phyloP scores from a whole-genome alignment of 2,113 vertebrate species.

The Stegastes partitus region DNA sequence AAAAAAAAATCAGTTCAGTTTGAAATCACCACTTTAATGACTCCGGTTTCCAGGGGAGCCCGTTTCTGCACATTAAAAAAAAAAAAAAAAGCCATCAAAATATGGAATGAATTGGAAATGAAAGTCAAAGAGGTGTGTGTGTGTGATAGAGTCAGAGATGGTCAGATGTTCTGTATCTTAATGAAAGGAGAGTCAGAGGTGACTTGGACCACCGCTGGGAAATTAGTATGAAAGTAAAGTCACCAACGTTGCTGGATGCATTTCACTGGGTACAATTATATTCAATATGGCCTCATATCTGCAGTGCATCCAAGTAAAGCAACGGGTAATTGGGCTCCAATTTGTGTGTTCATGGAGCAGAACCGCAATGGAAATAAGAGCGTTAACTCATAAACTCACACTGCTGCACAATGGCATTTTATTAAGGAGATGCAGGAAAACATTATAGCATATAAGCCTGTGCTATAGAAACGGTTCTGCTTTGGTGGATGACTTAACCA shows the following conservation, averaged over 20 bases:
- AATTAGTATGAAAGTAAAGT: conserved; percentile 73
- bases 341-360: conserved; percentile 81
- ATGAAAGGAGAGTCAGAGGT: conserved; percentile 63
- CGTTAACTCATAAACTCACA: conserved; percentile 71
- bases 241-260: conserved; percentile 70
- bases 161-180: conserved; percentile 50
- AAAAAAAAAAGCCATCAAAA: conserved; percentile 19
- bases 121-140: not conserved
- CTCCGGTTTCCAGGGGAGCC: conserved; percentile 24
- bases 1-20: conserved; percentile 4
- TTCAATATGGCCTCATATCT: conserved; percentile 77
- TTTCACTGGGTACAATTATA: conserved; percentile 79
- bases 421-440: conserved; percentile 56
- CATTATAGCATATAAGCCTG: not conserved
- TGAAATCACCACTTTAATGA: conserved; percentile 47
- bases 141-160: conserved; percentile 18
- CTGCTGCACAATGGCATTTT: conserved; percentile 56
- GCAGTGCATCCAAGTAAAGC: conserved; percentile 79
- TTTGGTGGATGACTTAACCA: conserved; percentile 2
- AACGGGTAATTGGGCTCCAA: conserved; percentile 81
- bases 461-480: not conserved
- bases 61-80: not conserved
- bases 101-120: conserved; percentile 32
- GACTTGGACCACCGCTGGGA: conserved; percentile 65
- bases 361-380: conserved; percentile 76